Percentiles rank a stretch among this genome's conserved stretches.
Conservation (phyloP, 2,113 vertebrate genomes). For the Varanus komodoensis region DNA sequence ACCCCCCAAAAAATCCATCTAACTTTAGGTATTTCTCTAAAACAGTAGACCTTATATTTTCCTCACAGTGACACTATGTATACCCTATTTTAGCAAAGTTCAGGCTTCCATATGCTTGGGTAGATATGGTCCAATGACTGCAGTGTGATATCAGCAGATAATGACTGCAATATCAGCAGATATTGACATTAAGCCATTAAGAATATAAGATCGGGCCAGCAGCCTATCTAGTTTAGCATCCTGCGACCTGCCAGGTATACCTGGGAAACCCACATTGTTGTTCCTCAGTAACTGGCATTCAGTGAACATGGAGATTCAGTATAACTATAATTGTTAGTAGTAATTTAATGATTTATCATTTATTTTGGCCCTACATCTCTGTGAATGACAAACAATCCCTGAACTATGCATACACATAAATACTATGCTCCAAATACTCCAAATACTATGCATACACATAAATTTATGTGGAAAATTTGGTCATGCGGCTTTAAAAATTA, state of each 20-base stretch:
- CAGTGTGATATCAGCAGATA: background rate
- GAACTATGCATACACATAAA: background rate
- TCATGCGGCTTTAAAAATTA: slow-evolving; percentile 4
- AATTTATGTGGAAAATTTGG: background rate
- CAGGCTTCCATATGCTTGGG: background rate
- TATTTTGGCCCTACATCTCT: background rate
- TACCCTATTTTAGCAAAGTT: background rate
- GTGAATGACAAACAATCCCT: background rate
- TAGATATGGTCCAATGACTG: background rate
- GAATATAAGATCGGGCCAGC: background rate
- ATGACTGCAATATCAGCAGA: background rate
- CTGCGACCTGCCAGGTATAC: background rate
- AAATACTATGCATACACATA: background rate
- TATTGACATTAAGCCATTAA: background rate
- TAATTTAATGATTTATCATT: background rate
- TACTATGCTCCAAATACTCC: too few relatives aligned
- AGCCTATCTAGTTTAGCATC: background rate
- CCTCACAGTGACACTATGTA: background rate
- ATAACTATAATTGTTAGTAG: background rate
- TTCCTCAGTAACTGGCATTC: background rate
- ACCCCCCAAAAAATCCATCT: background rate
- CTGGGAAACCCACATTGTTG: background rate
- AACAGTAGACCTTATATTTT: background rate
- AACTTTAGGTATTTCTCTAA: background rate
- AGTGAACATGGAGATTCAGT: background rate